Percentiles rank a stretch among this genome's conserved stretches.
phyloP scores from a whole-genome alignment of 2,797 vertebrate species.

The Oryzias sinensis region DNA sequence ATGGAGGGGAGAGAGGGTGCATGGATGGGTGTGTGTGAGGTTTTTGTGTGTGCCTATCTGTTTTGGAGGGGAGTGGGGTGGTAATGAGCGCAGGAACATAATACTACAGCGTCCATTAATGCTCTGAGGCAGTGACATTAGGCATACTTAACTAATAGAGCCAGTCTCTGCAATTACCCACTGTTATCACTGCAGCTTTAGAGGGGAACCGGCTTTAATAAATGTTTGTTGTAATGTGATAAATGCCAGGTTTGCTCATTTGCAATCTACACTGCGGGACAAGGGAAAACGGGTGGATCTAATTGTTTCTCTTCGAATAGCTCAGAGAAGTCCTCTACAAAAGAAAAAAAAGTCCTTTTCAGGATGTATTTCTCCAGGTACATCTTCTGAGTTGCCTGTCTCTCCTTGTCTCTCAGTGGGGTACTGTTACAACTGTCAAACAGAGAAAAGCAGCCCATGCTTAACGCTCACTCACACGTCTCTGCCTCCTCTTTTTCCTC shows the following conservation, averaged over 20 bases:
- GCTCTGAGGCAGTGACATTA: conserved; percentile 82
- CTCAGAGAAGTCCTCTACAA: conserved; percentile 32
- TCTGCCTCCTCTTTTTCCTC: conserved; percentile 42
- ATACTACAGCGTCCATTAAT: conserved; percentile 84
- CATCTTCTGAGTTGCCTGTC: conserved; percentile 18
- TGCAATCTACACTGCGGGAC: conserved; percentile 74
- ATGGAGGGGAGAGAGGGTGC: conserved; percentile 71
- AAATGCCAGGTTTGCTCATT: conserved; percentile 79
- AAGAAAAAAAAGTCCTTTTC: conserved; percentile 15
- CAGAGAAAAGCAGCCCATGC: conserved; percentile 50
- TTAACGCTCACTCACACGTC: conserved; percentile 42
- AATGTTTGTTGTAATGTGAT: conserved; percentile 80
- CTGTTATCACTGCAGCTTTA: conserved; percentile 79
- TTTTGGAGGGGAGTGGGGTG: conserved; percentile 71
- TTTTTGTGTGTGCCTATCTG: conserved; percentile 53
- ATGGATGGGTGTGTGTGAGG: conserved; percentile 36
- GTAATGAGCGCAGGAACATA: conserved; percentile 82
- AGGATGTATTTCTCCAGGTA: conserved; percentile 43
- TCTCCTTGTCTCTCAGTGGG: conserved; percentile 58
- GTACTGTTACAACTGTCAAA: conserved; percentile 68
- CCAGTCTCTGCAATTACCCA: conserved; percentile 81
- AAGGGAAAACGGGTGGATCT: conserved; percentile 64
- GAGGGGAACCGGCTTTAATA: conserved; percentile 76
- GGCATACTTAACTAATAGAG: conserved; percentile 85
- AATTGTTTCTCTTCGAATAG: conserved; percentile 71